A percentile compares a stretch with the other conserved stretches of the same genome.
Conservation (phyloP, 2,888 invertebrate genomes). For the Lepidochitona cinerea region DNA sequence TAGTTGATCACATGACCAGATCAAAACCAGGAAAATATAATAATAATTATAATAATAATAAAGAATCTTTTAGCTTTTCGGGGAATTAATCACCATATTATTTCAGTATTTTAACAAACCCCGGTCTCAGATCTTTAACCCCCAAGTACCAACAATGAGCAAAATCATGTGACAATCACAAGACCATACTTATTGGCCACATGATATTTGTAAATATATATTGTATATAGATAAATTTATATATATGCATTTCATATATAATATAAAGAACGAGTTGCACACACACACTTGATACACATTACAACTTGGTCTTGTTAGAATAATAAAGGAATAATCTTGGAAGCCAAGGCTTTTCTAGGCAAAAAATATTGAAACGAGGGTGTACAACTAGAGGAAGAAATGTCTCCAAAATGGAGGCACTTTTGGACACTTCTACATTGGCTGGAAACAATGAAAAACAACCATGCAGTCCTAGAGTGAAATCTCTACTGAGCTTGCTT, state of each 20-base stretch:
- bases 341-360: conserved; percentile 22
- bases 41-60: too few relatives aligned
- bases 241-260: conserved; percentile 5
- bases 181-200: background rate
- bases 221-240: background rate
- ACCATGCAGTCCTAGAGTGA: conserved; percentile 1
- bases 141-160: background rate
- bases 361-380: background rate
- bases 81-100: too few relatives aligned
- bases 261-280: conserved; percentile 3
- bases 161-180: background rate
- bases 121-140: conserved; percentile 3
- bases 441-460: background rate
- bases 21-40: too few relatives aligned
- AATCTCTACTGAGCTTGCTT: background rate
- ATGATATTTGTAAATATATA: conserved; percentile 8
- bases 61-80: too few relatives aligned
- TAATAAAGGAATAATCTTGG: conserved; percentile 29
- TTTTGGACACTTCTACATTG: background rate
- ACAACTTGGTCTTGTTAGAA: conserved; percentile 2
- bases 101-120: too few relatives aligned
- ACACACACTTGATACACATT: background rate
- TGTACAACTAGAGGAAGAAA: background rate
- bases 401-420: background rate
- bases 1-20: background rate